Evolutionary conservation across 2,113 vertebrate genomes (phyloP).

Genomic region (Casuarius casuarius): DNA sequence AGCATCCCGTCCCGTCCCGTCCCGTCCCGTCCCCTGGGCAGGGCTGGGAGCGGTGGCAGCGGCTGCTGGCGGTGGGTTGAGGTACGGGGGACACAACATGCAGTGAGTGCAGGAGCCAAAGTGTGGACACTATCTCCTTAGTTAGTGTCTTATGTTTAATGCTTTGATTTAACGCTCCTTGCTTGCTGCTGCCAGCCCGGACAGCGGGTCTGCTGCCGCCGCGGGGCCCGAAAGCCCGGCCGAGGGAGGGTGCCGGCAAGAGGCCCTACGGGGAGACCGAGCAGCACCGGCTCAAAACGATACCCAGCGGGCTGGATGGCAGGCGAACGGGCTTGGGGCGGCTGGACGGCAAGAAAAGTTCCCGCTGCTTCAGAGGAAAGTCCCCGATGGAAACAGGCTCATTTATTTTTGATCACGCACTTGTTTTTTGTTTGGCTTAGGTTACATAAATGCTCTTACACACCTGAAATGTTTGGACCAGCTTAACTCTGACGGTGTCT

Average conservation of each 20-base stretch:
- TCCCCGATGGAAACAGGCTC: neutral
- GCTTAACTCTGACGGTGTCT: neutral
- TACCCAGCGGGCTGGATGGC: neutral
- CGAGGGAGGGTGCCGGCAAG: neutral
- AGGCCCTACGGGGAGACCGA: neutral
- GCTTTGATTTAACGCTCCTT: neutral
- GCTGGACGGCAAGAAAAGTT: constrained; percentile 19
- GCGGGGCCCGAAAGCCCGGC: neutral
- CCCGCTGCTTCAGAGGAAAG: neutral
- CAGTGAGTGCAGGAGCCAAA: neutral
- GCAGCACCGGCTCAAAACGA: constrained; percentile 18
- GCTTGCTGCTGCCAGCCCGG: neutral
- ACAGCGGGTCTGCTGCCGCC: neutral
- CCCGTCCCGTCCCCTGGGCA: neutral
- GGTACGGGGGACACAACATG: accelerated
- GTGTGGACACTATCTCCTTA: neutral
- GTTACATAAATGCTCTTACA: constrained; percentile 15
- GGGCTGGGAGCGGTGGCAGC: accelerated
- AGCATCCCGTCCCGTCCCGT: neutral
- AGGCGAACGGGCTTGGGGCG: neutral
- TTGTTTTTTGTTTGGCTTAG: neutral
- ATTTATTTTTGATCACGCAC: constrained; percentile 3
- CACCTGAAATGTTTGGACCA: neutral
- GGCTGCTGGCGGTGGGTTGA: neutral
- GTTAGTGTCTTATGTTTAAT: neutral